phyloP scores from a whole-genome alignment of 2,888 invertebrate species.

The Himalopsyche kuldschensis region DNA sequence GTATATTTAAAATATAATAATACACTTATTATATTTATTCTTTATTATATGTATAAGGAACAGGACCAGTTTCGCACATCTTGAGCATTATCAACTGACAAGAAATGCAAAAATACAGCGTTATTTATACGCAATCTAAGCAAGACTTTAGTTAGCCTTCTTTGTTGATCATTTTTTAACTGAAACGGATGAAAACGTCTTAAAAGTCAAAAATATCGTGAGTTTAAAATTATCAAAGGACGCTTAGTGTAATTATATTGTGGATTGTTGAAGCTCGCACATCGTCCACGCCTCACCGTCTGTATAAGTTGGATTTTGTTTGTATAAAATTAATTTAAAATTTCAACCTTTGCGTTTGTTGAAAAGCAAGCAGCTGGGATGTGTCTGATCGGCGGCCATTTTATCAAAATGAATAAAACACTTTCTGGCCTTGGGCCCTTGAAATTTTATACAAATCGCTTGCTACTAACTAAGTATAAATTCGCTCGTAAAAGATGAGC shows the following conservation, averaged over 20 bases:
- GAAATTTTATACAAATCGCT: neutral
- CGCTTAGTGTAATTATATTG: neutral
- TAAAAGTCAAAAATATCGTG: too few relatives aligned
- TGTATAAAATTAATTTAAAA: constrained; percentile 1
- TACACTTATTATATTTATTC: too few relatives aligned
- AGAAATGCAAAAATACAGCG: too few relatives aligned
- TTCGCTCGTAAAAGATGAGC: neutral
- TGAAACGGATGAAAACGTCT: too few relatives aligned
- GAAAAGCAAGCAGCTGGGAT: neutral
- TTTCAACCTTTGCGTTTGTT: neutral
- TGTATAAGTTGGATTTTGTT: neutral
- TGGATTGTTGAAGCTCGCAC: neutral
- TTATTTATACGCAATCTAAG: too few relatives aligned
- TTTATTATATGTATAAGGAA: too few relatives aligned
- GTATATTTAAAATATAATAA: too few relatives aligned
- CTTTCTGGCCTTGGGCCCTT: neutral
- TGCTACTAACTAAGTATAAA: neutral
- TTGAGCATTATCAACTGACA: too few relatives aligned
- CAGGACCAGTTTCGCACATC: too few relatives aligned
- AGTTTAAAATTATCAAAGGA: neutral
- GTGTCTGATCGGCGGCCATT: neutral
- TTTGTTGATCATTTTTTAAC: too few relatives aligned
- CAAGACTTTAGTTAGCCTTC: too few relatives aligned
- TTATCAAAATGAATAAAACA: neutral
- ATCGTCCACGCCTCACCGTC: too few relatives aligned